Conservation (phyloP, 2,888 invertebrate species). For the Tanypteryx hageni region DNA sequence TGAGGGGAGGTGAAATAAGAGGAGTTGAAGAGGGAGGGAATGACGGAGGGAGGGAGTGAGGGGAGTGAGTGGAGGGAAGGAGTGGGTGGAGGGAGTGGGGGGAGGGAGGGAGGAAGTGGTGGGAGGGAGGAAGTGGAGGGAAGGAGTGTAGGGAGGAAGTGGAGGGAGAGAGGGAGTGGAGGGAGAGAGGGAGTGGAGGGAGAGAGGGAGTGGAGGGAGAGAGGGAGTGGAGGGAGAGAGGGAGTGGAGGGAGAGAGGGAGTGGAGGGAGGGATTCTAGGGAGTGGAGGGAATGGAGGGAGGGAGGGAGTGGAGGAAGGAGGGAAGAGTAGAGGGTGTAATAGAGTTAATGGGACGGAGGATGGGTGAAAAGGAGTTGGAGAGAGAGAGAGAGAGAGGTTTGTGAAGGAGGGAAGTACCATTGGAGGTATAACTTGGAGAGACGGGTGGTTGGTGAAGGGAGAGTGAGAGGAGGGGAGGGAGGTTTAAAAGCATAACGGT, state of each 20-base stretch:
- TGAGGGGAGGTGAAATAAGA: neutral
- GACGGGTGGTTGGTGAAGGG: neutral
- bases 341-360: neutral
- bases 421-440: conserved; percentile 11
- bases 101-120: neutral
- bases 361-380: neutral
- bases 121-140: neutral
- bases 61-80: neutral
- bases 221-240: neutral
- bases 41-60: neutral
- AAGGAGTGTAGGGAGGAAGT: neutral
- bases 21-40: neutral
- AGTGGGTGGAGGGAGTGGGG: neutral
- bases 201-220: neutral
- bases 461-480: neutral
- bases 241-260: neutral
- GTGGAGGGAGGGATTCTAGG: neutral
- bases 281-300: neutral
- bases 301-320: neutral
- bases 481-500: neutral
- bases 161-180: neutral
- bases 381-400: neutral
- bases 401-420: neutral
- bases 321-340: neutral
- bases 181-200: neutral